A percentile compares a stretch with the other conserved stretches of the same genome.
Conservation (phyloP, 2,888 invertebrate species). For the Cotesia congregata region DNA sequence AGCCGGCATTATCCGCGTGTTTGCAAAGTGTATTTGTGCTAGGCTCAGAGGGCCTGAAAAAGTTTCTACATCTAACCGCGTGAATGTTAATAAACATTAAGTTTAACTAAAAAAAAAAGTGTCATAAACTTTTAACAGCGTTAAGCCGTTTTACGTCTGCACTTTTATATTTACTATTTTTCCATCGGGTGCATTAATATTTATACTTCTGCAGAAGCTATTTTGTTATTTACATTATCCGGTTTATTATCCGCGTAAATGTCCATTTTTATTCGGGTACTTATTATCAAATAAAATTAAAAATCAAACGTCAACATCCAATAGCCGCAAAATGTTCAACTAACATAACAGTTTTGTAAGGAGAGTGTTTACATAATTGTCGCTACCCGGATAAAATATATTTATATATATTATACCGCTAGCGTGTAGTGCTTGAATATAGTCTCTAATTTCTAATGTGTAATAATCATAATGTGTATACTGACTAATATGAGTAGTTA, state of each 20-base stretch:
- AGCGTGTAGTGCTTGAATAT: too few species aligned
- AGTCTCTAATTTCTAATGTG: too few species aligned
- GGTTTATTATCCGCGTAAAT: conserved; percentile 3
- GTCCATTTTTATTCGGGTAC: neutral
- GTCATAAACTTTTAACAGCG: conserved; percentile 49
- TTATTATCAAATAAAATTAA: conserved; percentile 2
- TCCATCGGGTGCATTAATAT: too few species aligned
- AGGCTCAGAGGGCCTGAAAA: conserved; percentile 17
- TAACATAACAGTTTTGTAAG: neutral
- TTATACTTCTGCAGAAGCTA: neutral
- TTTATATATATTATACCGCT: too few species aligned
- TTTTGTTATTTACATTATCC: conserved; percentile 9
- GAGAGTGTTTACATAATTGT: too few species aligned
- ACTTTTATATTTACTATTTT: neutral
- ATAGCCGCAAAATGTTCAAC: neutral
- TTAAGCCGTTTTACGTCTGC: conserved; percentile 22
- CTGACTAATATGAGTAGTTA: too few species aligned
- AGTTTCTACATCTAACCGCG: conserved; percentile 20
- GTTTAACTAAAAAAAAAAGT: conserved; percentile 37
- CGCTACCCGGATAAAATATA: too few species aligned
- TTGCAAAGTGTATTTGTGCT: neutral
- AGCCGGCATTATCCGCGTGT: too few species aligned
- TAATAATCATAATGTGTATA: too few species aligned
- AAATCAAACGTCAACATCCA: neutral
- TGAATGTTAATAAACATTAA: conserved; percentile 47